phyloP scores from a whole-genome alignment of 2,113 vertebrate species.

The Ptychochromis oligacanthus region DNA sequence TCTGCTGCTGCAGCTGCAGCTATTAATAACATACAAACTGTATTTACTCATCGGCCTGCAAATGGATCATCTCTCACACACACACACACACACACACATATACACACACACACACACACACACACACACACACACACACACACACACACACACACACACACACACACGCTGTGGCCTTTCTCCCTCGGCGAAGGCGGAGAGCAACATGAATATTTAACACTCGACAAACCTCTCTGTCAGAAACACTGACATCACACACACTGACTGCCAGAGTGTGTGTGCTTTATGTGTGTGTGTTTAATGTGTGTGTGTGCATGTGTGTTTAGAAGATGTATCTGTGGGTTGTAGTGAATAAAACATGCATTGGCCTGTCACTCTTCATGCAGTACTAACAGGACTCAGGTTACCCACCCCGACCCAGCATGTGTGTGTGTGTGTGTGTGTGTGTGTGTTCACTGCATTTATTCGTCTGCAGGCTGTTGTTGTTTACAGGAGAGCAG shows the following conservation, averaged over 20 bases:
- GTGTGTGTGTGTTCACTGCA: not conserved
- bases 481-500: not conserved
- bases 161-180: constrained; percentile 47
- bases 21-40: constrained; percentile 40
- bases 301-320: constrained; percentile 23
- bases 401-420: constrained; percentile 22
- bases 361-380: constrained; percentile 51
- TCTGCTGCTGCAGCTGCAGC: not conserved
- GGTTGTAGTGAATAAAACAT: constrained; percentile 66
- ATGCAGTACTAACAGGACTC: constrained; percentile 49
- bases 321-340: constrained; percentile 52
- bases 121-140: constrained; percentile 15
- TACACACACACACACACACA: constrained; percentile 14
- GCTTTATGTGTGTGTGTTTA: constrained; percentile 20
- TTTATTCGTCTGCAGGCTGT: not conserved
- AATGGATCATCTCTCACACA: not conserved
- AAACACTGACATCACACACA: constrained; percentile 66
- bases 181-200: constrained; percentile 38
- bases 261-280: constrained; percentile 24
- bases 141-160: constrained; percentile 23
- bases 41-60: constrained; percentile 5
- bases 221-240: constrained; percentile 73
- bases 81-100: no score
- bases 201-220: constrained; percentile 70
- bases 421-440: not conserved